Evolutionary conservation across 2,888 invertebrate species (phyloP).

Genomic region (Troides aeacus): DNA sequence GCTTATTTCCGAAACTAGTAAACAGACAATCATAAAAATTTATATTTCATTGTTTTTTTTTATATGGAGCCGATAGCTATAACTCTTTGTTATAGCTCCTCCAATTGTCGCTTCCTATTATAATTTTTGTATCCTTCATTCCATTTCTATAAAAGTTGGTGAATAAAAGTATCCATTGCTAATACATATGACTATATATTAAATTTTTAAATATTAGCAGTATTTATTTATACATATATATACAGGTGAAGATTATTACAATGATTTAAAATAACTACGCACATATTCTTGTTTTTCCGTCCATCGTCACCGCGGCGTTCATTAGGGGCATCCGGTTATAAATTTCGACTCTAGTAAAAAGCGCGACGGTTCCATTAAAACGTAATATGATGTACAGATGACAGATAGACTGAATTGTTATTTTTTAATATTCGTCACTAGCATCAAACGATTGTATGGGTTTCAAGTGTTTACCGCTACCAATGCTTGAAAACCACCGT

Average conservation of each 20-base stretch:
- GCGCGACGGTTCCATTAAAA: slow-evolving; percentile 12
- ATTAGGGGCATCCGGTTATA: slow-evolving; percentile 31
- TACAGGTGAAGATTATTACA: slow-evolving; percentile 7
- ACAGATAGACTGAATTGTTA: slow-evolving; percentile 10
- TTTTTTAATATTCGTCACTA: neutral
- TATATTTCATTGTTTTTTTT: too few relatives aligned
- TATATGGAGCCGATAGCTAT: too few relatives aligned
- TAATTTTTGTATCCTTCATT: too few relatives aligned
- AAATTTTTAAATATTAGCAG: too few relatives aligned
- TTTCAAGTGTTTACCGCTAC: neutral
- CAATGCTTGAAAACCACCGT: neutral
- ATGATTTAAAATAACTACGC: slow-evolving; percentile 18
- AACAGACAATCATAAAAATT: too few relatives aligned
- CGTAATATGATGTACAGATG: slow-evolving; percentile 14
- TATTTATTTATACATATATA: too few relatives aligned
- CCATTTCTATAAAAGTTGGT: too few relatives aligned
- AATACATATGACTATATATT: too few relatives aligned
- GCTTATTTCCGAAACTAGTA: too few relatives aligned
- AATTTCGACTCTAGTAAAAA: slow-evolving; percentile 27
- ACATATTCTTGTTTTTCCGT: slow-evolving; percentile 21
- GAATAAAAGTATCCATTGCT: too few relatives aligned
- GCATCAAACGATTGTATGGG: neutral
- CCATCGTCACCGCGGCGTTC: slow-evolving; percentile 26
- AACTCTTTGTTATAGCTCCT: too few relatives aligned
- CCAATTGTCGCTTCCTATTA: too few relatives aligned